A percentile compares a stretch with the other conserved stretches of the same genome.
Conservation (phyloP, 2,888 invertebrate species). For the Erebia palarica region DNA sequence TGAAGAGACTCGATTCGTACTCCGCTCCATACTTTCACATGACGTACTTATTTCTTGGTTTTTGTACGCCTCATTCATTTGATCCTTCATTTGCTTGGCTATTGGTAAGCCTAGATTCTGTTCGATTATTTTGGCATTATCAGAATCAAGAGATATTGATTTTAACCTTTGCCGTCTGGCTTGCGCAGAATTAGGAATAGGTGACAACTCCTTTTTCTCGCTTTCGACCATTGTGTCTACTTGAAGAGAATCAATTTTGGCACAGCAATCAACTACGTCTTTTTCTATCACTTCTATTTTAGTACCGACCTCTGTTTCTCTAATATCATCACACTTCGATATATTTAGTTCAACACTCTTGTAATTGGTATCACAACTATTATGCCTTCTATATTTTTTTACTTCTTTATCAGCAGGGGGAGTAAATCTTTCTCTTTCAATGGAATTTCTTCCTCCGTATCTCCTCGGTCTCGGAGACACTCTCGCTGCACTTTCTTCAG, state of each 20-base stretch:
- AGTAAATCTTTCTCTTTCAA: slow-evolving; percentile 70
- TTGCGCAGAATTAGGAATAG: slow-evolving; percentile 63
- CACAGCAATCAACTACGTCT: slow-evolving; percentile 74
- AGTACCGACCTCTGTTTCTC: slow-evolving; percentile 45
- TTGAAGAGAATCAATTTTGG: slow-evolving; percentile 62
- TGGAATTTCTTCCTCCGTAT: slow-evolving; percentile 72
- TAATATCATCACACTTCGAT: slow-evolving; percentile 61
- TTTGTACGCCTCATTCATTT: slow-evolving; percentile 75
- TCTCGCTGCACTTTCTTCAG: slow-evolving; percentile 53
- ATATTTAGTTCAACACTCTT: slow-evolving; percentile 67
- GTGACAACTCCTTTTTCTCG: slow-evolving; percentile 58
- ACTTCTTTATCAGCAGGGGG: slow-evolving; percentile 72
- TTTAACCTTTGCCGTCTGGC: slow-evolving; percentile 77
- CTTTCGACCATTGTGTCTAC: slow-evolving; percentile 54
- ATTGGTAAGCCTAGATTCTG: slow-evolving; percentile 81
- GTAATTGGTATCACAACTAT: slow-evolving; percentile 75
- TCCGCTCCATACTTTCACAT: slow-evolving; percentile 69
- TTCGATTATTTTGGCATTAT: slow-evolving; percentile 82
- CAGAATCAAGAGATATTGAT: slow-evolving; percentile 82
- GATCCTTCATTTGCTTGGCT: slow-evolving; percentile 79
- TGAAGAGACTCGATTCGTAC: slow-evolving; percentile 55
- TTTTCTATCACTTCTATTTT: slow-evolving; percentile 47
- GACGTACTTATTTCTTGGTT: slow-evolving; percentile 72
- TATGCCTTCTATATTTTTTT: slow-evolving; percentile 68
- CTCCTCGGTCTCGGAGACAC: slow-evolving; percentile 63